Evolutionary conservation across 2,113 vertebrate genomes (phyloP).

Genomic region (Macheiramphus alcinus): DNA sequence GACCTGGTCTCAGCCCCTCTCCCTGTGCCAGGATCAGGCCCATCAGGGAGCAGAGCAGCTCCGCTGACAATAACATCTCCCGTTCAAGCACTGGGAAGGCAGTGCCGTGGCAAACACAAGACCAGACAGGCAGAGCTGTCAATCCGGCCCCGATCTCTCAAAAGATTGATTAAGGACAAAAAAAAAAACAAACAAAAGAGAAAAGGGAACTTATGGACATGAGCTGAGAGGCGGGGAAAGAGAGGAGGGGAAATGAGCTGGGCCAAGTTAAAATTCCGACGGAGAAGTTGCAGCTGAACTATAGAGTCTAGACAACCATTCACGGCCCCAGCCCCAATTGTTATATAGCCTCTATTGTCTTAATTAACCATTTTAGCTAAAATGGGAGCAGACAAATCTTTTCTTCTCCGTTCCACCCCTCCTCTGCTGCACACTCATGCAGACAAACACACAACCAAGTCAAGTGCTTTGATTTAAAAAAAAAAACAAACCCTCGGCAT

Average conservation of each 20-base stretch:
- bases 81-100: not conserved
- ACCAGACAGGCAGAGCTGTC: constrained; percentile 28
- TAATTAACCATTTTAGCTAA: constrained; percentile 68
- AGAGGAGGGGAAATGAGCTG: constrained; percentile 27
- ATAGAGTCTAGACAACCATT: constrained; percentile 74
- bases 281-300: constrained; percentile 55
- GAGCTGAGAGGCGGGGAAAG: constrained; percentile 56
- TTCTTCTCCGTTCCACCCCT: constrained; percentile 55
- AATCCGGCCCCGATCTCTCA: constrained; percentile 20
- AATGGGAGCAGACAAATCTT: constrained; percentile 59
- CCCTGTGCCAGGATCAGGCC: not conserved
- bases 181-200: constrained; percentile 39
- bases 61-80: not conserved
- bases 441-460: constrained; percentile 51
- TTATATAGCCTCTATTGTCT: constrained; percentile 67
- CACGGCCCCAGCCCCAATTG: constrained; percentile 38
- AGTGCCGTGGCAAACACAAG: not conserved
- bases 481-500: not conserved
- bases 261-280: constrained; percentile 71
- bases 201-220: constrained; percentile 45
- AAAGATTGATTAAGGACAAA: constrained; percentile 56
- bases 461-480: constrained; percentile 56
- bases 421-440: not conserved
- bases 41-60: not conserved
- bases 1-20: not conserved